phyloP scores from a whole-genome alignment of 2,888 invertebrate species.

The Stenoptilia bipunctidactyla region DNA sequence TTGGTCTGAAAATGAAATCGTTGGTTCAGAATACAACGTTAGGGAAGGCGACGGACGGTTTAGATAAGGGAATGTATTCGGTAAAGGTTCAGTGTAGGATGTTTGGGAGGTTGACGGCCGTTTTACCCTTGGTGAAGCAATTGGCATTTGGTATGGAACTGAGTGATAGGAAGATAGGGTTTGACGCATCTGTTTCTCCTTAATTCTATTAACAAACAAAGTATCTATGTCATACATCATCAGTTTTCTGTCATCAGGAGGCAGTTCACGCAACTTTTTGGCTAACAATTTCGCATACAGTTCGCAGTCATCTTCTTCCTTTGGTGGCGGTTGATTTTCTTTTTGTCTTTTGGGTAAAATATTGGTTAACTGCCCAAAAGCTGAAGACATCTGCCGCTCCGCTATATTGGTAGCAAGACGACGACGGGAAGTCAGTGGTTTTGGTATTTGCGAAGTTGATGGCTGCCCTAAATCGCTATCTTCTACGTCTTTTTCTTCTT shows the following conservation, averaged over 20 bases:
- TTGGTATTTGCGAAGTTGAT: slow-evolving; percentile 1
- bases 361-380: no score
- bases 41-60: slow-evolving; percentile 14
- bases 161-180: no score
- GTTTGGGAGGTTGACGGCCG: no score
- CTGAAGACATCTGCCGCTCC: no score
- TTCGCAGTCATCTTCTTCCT: slow-evolving; percentile 13
- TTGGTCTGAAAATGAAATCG: no score
- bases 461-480: neutral
- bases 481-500: no score
- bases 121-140: no score
- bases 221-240: no score
- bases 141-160: no score
- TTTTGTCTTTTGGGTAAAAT: no score
- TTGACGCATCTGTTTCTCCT: slow-evolving; percentile 7
- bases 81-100: slow-evolving; percentile 7
- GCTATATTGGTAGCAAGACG: slow-evolving; percentile 3
- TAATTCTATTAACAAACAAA: slow-evolving; percentile 12
- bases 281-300: slow-evolving; percentile 14
- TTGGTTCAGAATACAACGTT: slow-evolving; percentile 16
- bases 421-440: no score
- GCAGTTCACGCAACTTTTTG: slow-evolving; percentile 16
- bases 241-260: no score
- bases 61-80: slow-evolving; percentile 9
- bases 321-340: neutral